Base-by-base conservation (phyloP, 2,797 vertebrate species). In the Pogonophryne albipinna region DNA sequence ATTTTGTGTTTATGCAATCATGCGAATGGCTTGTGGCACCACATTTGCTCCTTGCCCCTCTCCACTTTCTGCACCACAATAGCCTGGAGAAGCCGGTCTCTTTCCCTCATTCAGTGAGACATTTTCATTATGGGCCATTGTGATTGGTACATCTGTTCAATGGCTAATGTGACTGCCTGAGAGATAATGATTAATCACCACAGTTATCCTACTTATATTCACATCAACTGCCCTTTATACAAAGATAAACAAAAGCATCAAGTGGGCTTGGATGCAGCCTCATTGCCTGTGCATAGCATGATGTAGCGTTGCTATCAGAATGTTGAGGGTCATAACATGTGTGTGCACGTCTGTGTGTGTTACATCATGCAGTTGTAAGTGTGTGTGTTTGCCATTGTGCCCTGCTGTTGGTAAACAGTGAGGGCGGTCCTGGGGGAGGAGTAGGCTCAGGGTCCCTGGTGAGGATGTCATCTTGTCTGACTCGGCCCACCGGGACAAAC, bases 391-490 rank as follows among this genome's bases (percentile, higher is more conserved):
- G 74, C 20, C 52, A 81, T 61, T 80, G 76, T 76, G 71, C 52
- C 72, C 76, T 73, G 78, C 84, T 83, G 82, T 83, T 87, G 71
- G 84, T 91, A 89, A 92, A 90, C 83, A 89, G 82, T 76, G 74
- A 49, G 70, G 82, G 82, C 77, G 76, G 85, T 91, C 90, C 88
- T 80, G 64, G 70, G 90, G 90, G 93, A 92, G 73, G 85, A 78
- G 76, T 77, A 68, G 74, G 84, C 87, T 89, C 83, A 84, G 74
- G 71, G 87, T 92, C 92, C 91, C 93, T 81, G 82, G 86, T 89
- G 93, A 91, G 90, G 84, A 86, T 92, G 87, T 93, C 90, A 92
- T 93, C 87, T 82, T 87, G 76, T 93, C 80, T 85, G 89, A 89
- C 50, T 83, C 66, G 77, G 85, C 85, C 91, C 89, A 88, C 73